phyloP scores from a whole-genome alignment of 1,140 invertebrate genomes.

The Panagrolaimus sp. region DNA sequence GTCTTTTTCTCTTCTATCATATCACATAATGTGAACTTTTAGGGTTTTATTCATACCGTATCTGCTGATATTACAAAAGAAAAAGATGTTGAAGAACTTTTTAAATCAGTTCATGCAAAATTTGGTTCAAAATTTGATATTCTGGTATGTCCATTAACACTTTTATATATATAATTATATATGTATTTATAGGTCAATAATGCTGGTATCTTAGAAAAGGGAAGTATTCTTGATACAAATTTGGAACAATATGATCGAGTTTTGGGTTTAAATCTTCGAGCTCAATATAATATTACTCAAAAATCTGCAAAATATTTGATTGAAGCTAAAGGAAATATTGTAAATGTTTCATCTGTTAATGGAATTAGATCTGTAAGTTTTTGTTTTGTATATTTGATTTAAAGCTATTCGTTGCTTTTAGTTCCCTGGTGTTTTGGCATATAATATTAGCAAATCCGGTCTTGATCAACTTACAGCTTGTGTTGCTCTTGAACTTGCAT shows the following conservation, averaged over 20 bases:
- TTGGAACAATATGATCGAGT: slow-evolving; percentile 75
- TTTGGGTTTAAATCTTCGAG: slow-evolving; percentile 76
- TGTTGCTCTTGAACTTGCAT: slow-evolving; percentile 70
- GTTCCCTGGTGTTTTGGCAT: slow-evolving; percentile 65
- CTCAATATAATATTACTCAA: slow-evolving; percentile 76
- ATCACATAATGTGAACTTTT: slow-evolving; percentile 19
- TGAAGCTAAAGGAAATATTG: slow-evolving; percentile 74
- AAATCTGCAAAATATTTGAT: slow-evolving; percentile 75
- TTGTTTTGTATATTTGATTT: slow-evolving; percentile 7
- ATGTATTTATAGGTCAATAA: slow-evolving; percentile 67
- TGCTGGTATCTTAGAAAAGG: slow-evolving; percentile 75
- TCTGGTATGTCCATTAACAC: slow-evolving; percentile 26
- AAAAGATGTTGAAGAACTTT: slow-evolving; percentile 59
- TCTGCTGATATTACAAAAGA: slow-evolving; percentile 72
- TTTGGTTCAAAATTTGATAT: slow-evolving; percentile 63
- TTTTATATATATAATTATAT: neutral
- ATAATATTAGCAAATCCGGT: slow-evolving; percentile 80
- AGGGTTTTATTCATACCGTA: slow-evolving; percentile 29
- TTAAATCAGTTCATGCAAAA: slow-evolving; percentile 43
- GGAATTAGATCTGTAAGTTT: slow-evolving; percentile 69
- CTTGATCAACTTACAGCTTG: slow-evolving; percentile 82
- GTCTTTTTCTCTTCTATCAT: neutral
- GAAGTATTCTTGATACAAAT: slow-evolving; percentile 74
- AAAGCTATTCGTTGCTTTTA: slow-evolving; percentile 33
- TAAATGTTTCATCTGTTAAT: slow-evolving; percentile 83